Percentiles rank a stretch among this genome's conserved stretches.
These are phyloP conservation scores for Nibea albiflora DNA, from an alignment of 2,113 vertebrate genomes.

Conservation along the genomic window DNA sequence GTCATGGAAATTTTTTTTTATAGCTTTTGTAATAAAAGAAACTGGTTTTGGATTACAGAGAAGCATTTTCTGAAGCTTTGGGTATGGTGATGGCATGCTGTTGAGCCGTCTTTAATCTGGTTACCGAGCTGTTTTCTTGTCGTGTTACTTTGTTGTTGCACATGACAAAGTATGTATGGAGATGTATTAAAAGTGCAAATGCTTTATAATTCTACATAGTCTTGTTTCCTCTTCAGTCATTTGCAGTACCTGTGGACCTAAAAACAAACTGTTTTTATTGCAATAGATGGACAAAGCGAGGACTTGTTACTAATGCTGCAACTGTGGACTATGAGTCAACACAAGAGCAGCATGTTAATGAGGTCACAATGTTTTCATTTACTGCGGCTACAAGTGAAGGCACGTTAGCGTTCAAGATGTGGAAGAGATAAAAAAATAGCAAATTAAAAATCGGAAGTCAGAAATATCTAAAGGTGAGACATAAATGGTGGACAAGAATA, in stretches of 20 bases:
- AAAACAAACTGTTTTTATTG: not conserved
- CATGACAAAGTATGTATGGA: slow-evolving; percentile 57
- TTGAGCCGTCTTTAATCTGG: slow-evolving; percentile 34
- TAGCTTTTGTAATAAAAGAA: slow-evolving; percentile 77
- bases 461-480: not conserved
- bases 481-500: not conserved
- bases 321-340: not conserved
- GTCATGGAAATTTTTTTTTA: slow-evolving; percentile 61
- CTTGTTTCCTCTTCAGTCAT: slow-evolving; percentile 4
- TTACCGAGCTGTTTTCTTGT: slow-evolving; percentile 55
- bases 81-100: slow-evolving; percentile 59
- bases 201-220: slow-evolving; percentile 55
- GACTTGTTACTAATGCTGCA: not conserved
- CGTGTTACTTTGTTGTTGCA: slow-evolving; percentile 61
- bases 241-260: not conserved
- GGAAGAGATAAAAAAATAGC: not conserved
- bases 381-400: not conserved
- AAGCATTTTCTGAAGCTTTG: slow-evolving; percentile 30
- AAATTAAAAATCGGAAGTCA: not conserved
- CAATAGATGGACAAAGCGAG: not conserved
- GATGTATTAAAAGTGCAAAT: slow-evolving; percentile 82
- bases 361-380: slow-evolving; percentile 9
- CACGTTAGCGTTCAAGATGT: not conserved
- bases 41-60: slow-evolving; percentile 32
- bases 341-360: slow-evolving; percentile 28